Percentiles rank a stretch among this genome's conserved stretches.
phyloP scores from a whole-genome alignment of 2,113 vertebrate species.

The Sinocyclocheilus rhinocerous region DNA sequence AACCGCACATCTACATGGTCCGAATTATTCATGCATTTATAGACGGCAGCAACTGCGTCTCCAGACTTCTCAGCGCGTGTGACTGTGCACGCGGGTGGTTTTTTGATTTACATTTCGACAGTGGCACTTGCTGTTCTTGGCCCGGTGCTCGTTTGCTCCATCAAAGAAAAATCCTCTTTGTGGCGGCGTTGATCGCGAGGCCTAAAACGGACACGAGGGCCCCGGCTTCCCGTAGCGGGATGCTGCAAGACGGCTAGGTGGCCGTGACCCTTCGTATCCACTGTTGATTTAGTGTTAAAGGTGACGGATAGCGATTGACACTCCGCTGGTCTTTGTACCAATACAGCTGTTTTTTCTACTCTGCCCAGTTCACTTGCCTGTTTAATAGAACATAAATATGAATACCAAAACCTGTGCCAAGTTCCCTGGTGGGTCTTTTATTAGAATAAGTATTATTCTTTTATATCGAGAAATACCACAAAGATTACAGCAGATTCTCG shows the following conservation, averaged over 20 bases:
- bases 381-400: slow-evolving; percentile 55
- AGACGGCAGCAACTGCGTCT: slow-evolving; percentile 78
- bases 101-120: slow-evolving; percentile 82
- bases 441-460: slow-evolving; percentile 52
- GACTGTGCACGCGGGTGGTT: slow-evolving; percentile 80
- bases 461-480: slow-evolving; percentile 52
- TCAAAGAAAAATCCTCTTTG: slow-evolving; percentile 81
- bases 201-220: slow-evolving; percentile 2
- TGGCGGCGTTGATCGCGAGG: slow-evolving; percentile 47
- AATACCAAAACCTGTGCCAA: slow-evolving; percentile 38
- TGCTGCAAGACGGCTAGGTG: slow-evolving; percentile 55
- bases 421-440: slow-evolving; percentile 50
- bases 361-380: slow-evolving; percentile 46
- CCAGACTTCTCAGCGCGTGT: slow-evolving; percentile 76
- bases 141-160: slow-evolving; percentile 75
- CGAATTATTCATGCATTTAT: slow-evolving; percentile 86
- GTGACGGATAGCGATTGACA: slow-evolving; percentile 46
- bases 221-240: slow-evolving; percentile 32
- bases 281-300: slow-evolving; percentile 40
- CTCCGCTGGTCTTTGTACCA: slow-evolving; percentile 41
- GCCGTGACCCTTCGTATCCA: slow-evolving; percentile 11
- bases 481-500: slow-evolving; percentile 44
- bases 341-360: slow-evolving; percentile 48
- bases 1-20: slow-evolving; percentile 78
- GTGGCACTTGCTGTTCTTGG: slow-evolving; percentile 84